phyloP scores from a whole-genome alignment of 2,113 vertebrate species.

The Podilymbus podiceps region DNA sequence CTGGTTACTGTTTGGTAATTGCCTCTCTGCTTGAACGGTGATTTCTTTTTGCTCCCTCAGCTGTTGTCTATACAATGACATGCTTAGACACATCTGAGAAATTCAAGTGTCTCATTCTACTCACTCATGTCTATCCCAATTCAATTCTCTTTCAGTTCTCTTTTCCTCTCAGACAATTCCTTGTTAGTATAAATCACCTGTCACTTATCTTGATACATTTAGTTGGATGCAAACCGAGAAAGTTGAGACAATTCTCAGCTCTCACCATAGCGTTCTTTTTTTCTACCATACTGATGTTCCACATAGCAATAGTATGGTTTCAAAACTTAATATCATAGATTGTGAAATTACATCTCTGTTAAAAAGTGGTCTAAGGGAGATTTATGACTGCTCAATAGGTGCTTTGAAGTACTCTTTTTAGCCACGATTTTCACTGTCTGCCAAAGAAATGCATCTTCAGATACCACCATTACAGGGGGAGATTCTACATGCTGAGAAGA shows the following conservation, averaged over 20 bases:
- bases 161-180: conserved; percentile 57
- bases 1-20: neutral
- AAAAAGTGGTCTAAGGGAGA: neutral
- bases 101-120: conserved; percentile 13
- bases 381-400: neutral
- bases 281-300: neutral
- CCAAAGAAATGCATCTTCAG: neutral
- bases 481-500: neutral
- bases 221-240: conserved; percentile 25
- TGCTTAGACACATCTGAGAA: conserved; percentile 49
- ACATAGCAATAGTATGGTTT: neutral
- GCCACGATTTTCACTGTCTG: neutral
- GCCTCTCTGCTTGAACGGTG: neutral
- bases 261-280: neutral
- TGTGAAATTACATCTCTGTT: neutral
- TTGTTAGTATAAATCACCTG: conserved; percentile 61
- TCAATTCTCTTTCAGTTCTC: conserved; percentile 46
- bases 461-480: neutral
- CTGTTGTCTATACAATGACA: conserved; percentile 28
- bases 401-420: neutral
- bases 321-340: neutral
- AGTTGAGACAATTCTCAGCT: neutral
- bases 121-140: conserved; percentile 50
- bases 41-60: conserved; percentile 1
- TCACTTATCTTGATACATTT: conserved; percentile 44